Evolutionary conservation across 2,113 vertebrate species (phyloP), one percentile per base, ranked within the genome.

Genomic region (Microcebus jonahi): DNA sequence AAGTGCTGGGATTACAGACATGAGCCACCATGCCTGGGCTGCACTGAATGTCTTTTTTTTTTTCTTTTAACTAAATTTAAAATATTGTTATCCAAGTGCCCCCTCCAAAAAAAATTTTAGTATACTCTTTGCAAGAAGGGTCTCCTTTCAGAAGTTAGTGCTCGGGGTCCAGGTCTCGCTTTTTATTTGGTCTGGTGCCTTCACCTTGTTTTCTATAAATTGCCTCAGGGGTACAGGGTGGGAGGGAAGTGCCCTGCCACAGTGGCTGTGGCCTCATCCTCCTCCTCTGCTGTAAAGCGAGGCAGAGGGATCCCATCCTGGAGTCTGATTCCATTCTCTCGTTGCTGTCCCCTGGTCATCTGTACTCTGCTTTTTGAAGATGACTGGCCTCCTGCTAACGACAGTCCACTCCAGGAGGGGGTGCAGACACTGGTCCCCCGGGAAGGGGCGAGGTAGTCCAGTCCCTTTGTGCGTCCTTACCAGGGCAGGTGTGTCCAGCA

Each of bases 161-260:
- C 27, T 29, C 21, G 4, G 21, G 36, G 17, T 9, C 34, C 0
- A 0, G 0, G 8, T 25, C n/a, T 36, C 57, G 5, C 42, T 29
- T 31, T 25, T 10, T 25, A 1, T 3, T 3, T 29, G 2, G 3
- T 65, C 21, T 1, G 13, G 1, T 3, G 27, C 9, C 18, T 55
- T 48, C 71, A 3, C 36, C 77, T 65, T 53, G 67, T 71, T 67
- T 77, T n/a, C 61, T 45, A 8, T 59, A 17, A 73, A 27, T 31
- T 59, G 53, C 34, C 15, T 2, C 6, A 21, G 36, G 63, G 48
- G 31, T 50, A 34, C 7, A 20, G 0, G 0, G 34, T 13, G 9
- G 17, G 23, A 50, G 15, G 45, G 29, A 23, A 2, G 10, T 3
- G 17, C 34, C 21, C 65, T 29, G n/a, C 53, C 53, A 2, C 23